Evolutionary conservation across 2,797 vertebrate species (phyloP), one percentile per base, ranked within the genome.

Genomic region (Hyperoplus immaculatus): DNA sequence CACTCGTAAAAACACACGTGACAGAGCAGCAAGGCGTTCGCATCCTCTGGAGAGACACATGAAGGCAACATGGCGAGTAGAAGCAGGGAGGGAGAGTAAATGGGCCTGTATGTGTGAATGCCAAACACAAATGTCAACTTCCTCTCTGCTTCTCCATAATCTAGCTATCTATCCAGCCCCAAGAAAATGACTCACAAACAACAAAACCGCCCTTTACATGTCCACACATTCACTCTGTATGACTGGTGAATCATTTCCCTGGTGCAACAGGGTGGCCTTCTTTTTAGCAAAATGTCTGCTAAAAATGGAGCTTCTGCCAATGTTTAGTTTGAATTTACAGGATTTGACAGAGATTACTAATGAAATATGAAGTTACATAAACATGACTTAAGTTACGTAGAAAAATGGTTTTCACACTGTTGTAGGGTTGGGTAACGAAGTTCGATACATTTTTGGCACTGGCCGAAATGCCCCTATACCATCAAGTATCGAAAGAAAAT

Each of bases 41-140:
- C 57, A 47, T 78, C 57, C 69, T 70, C 75, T 49, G 46, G 51
- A 78, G 65, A 80, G 55, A 77, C 29, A 51, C 10, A 72, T 62
- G 49, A 76, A 80, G 53, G 73, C 43, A 59, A 59, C 58, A 66
- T 50, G 47, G 58, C 21, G 69, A 62, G 45, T 61, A 36, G 59
- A 41, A 42, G 43, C 53, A 54, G 45, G 6, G 55, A 58, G 13
- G 36, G 42, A 51, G 53, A 47, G 55, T 62, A 42, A 72, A 77
- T n/a, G 46, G 38, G 69, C 43, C 6, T 49, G 55, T 39, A 66
- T 75, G 55, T 39, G 69, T 75, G 66, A 78, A 63, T 61, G 59
- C 45, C 70, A 81, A 49, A 77, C 62, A 69, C 69, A 72, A 78
- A 82, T 81, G 71, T 81, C 68, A 86, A 75, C 83, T 66, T 83